A percentile compares a stretch with the other conserved stretches of the same genome.
These are phyloP conservation scores for Calliopum simillimum DNA, from an alignment of 2,888 invertebrate species.

Conservation along the genomic window DNA sequence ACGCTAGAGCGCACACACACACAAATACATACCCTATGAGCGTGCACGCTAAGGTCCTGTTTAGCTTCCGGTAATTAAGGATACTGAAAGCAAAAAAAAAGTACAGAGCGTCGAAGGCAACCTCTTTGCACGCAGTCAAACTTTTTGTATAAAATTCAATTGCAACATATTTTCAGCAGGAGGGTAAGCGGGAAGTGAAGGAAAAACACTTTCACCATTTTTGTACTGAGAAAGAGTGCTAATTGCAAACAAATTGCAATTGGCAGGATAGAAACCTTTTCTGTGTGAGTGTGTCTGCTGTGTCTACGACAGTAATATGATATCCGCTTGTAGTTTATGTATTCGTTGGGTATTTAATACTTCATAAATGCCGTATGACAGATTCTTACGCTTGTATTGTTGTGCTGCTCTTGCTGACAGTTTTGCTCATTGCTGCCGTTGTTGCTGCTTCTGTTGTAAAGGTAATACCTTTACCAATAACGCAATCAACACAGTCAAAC, in stretches of 20 bases:
- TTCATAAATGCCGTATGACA: constrained; percentile 10
- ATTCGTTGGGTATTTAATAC: constrained; percentile 19
- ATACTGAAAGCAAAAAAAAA: neutral
- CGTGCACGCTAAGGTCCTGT: neutral
- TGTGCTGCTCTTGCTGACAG: neutral
- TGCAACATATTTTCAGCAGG: too few relatives aligned
- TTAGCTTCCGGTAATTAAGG: neutral
- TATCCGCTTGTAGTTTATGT: constrained; percentile 2
- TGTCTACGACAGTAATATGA: constrained; percentile 2
- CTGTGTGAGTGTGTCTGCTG: neutral
- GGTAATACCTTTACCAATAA: constrained; percentile 15
- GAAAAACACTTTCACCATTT: neutral
- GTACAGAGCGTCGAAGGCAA: neutral
- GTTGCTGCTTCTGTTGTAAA: neutral
- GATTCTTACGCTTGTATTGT: constrained; percentile 4
- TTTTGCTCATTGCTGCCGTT: neutral
- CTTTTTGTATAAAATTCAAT: too few relatives aligned
- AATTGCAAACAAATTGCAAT: neutral
- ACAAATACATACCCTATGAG: neutral
- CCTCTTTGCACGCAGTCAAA: neutral
- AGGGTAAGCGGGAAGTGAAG: too few relatives aligned
- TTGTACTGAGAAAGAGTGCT: neutral
- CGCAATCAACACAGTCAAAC: constrained; percentile 33
- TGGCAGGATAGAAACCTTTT: neutral
- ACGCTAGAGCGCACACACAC: neutral